Base-by-base conservation (phyloP, 1,140 invertebrate genomes). In the Dreissena polymorpha region DNA sequence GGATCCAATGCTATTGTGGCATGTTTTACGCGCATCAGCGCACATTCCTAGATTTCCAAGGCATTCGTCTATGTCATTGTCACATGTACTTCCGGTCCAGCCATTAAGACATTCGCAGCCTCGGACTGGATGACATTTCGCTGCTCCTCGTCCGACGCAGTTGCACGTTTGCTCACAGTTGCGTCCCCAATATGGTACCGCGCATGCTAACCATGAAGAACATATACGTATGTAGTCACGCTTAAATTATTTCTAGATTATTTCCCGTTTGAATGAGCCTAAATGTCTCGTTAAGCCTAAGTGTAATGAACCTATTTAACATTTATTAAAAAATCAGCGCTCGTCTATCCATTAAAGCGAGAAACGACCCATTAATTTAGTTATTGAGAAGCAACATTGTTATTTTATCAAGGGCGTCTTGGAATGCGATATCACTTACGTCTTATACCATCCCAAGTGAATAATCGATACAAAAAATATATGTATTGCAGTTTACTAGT, bases 61-160 rank as follows among this genome's bases (percentile, higher is more conserved):
- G 50, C 73, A 75, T 23, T 75, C 73, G 50, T 75, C 21, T 6
- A 75, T 39, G 55, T 75, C 73, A 50, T 64, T 18, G 29, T n/a
- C 27, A 64, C 73, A 75, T 39, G 55, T 64, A 21, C 25, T 50
- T 57, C 73, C 73, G 13, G 27, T 63, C 73, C 73, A 75, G 10
- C 60, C 73, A 13, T 60, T 18, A 23, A 10, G 23, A 51, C 71
- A 73, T 13, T n/a, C 53, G 21, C 39, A 73, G 21, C 57, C 57
- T 23, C 57, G 16, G 2, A 60, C 57, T n/a, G 57, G 57, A 23
- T 60, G 16, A 23, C 57, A 60, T 60, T 60, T 23, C 16, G 21
- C 21, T 23, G 57, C 57, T 23, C 57, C 57, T 60, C 57, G 16
- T 60, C 57, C 57, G 57, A 23, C 21, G 21, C 57, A 60, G 16